Evolutionary conservation across 2,113 vertebrate species (phyloP), one percentile per base, ranked within the genome.

Genomic region (Paedocypris sp.): DNA sequence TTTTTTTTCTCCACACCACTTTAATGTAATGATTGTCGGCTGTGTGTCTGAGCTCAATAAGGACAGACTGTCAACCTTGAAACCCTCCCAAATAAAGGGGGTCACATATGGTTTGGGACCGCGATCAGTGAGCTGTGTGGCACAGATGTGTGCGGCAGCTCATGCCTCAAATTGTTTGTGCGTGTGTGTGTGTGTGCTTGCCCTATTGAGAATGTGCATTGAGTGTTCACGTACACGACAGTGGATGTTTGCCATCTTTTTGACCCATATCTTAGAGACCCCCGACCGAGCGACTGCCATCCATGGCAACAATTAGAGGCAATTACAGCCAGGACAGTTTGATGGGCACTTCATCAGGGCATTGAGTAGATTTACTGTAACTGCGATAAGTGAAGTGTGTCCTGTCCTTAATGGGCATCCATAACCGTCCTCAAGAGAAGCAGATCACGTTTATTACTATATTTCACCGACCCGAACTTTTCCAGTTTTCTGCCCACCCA

Each of bases 61-160:
- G 39, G 54, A 43, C 43, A 57, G 59, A 47, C 29, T 64, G 54
- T 23, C 48, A 60, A 60, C 20, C 32, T 59, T 59, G 48, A 60
- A 60, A 39, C 33, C 10, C 47, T 45, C 23, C 54, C 49, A 52
- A 60, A 20, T 59, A 50, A 63, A 51, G 59, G 23, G 60, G 43
- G 66, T 52, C 61, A 64, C 67, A 69, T 64, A 64, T 64, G 60
- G 39, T 59, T 38, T 25, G 54, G 32, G 56, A 46, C 41, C 11
- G 3, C 48, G 39, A 22, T 60, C 48, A 32, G 19, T 33, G 41
- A 49, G 18, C 51, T 67, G 60, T 33, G 49, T 56, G 28, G 22
- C 33, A 53, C 50, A 53, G 50, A 46, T 48, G 42, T 54, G 29
- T 13, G 45, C 6, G n/a, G 35, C 42, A 43, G 39, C 26, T 38